Conservation (phyloP, 2,888 invertebrate species). For the Hypomecis atomaria region DNA sequence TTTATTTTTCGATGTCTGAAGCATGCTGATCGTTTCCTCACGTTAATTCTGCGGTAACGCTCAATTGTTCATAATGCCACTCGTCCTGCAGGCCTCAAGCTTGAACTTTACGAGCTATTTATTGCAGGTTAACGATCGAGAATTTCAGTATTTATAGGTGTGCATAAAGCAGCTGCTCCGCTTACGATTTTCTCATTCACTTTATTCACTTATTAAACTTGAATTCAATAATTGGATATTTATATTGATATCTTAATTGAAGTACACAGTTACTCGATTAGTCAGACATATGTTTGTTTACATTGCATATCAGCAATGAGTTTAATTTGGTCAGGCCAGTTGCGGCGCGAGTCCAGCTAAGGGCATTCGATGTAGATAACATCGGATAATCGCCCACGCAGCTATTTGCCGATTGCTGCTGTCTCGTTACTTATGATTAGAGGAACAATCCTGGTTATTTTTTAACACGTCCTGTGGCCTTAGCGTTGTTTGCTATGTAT, state of each 20-base stretch:
- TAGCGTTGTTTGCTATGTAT: conserved; percentile 24
- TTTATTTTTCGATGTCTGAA: conserved; percentile 42
- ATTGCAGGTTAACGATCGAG: conserved; percentile 50
- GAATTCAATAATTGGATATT: conserved; percentile 19
- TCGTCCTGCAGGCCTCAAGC: conserved; percentile 51
- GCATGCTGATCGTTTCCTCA: conserved; percentile 33
- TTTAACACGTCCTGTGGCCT: conserved; percentile 36
- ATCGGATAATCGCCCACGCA: conserved; percentile 73
- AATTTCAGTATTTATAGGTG: conserved; percentile 57
- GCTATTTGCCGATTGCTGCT: conserved; percentile 61
- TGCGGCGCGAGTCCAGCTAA: conserved; percentile 48
- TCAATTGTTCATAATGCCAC: conserved; percentile 48
- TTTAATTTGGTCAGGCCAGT: conserved; percentile 21
- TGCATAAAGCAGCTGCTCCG: conserved; percentile 53
- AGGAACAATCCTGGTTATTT: conserved; percentile 47
- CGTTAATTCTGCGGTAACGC: conserved; percentile 41
- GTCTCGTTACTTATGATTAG: conserved; percentile 70
- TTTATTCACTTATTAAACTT: conserved; percentile 47
- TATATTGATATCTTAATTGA: conserved; percentile 28
- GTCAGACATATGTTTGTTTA: conserved; percentile 22
- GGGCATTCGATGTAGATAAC: conserved; percentile 61
- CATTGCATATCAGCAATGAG: conserved; percentile 19
- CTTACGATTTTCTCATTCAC: conserved; percentile 53
- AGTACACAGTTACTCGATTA: neutral
- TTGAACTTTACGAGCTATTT: conserved; percentile 62